Percentiles rank a stretch among this genome's conserved stretches.
phyloP scores from a whole-genome alignment of 2,113 vertebrate genomes.

The Holacanthus passer region DNA sequence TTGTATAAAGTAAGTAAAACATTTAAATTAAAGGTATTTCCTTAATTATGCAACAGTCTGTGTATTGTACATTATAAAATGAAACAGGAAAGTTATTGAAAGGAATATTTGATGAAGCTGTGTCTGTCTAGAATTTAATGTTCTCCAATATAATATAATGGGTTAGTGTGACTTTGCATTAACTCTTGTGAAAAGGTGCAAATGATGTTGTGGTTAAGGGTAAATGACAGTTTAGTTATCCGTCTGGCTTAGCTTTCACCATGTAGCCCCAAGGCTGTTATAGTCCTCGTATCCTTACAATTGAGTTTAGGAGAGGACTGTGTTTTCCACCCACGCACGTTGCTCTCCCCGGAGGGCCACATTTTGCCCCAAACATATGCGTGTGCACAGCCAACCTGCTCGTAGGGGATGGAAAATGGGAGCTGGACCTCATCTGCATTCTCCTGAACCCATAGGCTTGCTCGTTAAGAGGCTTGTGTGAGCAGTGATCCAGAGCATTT shows the following conservation, averaged over 20 bases:
- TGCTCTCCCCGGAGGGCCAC: constrained; percentile 55
- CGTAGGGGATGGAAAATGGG: constrained; percentile 75
- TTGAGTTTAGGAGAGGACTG: constrained; percentile 55
- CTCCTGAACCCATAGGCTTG: constrained; percentile 28
- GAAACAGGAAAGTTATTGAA: background rate
- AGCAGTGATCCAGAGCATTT: constrained; percentile 61
- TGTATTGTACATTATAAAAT: background rate
- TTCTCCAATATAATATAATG: background rate
- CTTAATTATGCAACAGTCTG: background rate
- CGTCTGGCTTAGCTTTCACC: constrained; percentile 54
- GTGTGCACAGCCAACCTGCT: constrained; percentile 72
- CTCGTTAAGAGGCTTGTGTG: constrained; percentile 68
- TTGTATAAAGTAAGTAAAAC: background rate
- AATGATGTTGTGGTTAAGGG: constrained; percentile 19
- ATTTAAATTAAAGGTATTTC: background rate
- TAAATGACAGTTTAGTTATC: constrained; percentile 62
- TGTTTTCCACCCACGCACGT: constrained; percentile 61
- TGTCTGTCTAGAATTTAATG: background rate
- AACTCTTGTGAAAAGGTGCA: constrained; percentile 23
- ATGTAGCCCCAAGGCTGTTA: constrained; percentile 45
- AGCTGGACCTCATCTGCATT: constrained; percentile 61
- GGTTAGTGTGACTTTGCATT: constrained; percentile 33
- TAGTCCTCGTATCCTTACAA: constrained; percentile 34
- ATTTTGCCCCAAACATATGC: constrained; percentile 78
- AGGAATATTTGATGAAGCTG: background rate